phyloP scores from a whole-genome alignment of 2,888 invertebrate species.

The Drosophila pegasa region DNA sequence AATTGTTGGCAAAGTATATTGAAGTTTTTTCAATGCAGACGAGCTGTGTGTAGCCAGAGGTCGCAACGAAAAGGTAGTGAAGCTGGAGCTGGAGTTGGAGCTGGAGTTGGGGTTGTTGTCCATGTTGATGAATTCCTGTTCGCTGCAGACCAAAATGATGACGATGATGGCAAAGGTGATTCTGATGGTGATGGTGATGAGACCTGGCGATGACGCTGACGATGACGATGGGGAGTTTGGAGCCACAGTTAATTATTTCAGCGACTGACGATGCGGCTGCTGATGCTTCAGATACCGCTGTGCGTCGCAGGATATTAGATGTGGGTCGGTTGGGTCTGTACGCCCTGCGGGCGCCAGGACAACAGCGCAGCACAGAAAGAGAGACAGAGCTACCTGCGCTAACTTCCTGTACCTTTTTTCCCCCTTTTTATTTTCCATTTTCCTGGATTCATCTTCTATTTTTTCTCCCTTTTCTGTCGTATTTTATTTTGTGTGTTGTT shows the following conservation, averaged over 20 bases:
- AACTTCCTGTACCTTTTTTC: constrained; percentile 14
- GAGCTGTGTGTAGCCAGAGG: constrained; percentile 7
- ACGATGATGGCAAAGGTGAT: constrained; percentile 19
- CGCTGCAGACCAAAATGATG: constrained; percentile 47
- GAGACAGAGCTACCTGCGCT: constrained; percentile 47
- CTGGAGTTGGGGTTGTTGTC: constrained; percentile 37
- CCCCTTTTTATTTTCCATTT: constrained; percentile 5
- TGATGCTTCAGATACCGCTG: constrained; percentile 29
- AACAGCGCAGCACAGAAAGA: constrained; percentile 3
- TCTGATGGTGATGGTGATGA: constrained; percentile 20
- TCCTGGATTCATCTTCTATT: constrained; percentile 2
- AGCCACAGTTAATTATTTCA: constrained; percentile 71
- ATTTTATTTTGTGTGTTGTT: constrained; percentile 6
- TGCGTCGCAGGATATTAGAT: constrained; percentile 69
- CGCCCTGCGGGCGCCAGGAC: constrained; percentile 27
- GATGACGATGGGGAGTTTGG: constrained; percentile 25
- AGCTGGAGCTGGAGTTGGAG: constrained; percentile 8
- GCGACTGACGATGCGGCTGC: constrained; percentile 47
- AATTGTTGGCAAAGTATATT: constrained; percentile 45
- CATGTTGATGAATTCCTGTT: constrained; percentile 63
- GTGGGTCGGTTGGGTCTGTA: constrained; percentile 25
- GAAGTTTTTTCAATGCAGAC: constrained; percentile 31
- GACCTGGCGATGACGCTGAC: constrained; percentile 16
- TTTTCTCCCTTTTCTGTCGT: constrained; percentile 8
- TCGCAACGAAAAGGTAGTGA: constrained; percentile 4